These are phyloP conservation scores for Sericinus montela DNA, from an alignment of 2,888 invertebrate genomes.

Conservation along the genomic window DNA sequence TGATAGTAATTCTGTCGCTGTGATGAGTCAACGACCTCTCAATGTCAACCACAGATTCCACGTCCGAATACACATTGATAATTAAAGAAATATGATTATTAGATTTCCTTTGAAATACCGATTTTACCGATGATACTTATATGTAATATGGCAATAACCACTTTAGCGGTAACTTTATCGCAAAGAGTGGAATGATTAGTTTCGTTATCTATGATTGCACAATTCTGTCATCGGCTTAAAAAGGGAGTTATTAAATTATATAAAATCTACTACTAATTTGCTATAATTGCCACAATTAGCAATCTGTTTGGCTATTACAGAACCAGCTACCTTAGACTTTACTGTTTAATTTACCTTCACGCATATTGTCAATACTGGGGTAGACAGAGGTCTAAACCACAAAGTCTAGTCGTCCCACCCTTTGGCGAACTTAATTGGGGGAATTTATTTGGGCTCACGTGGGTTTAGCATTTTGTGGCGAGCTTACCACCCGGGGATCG, in stretches of 20 bases:
- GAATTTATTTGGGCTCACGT: too few species aligned
- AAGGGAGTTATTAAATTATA: conserved; percentile 6
- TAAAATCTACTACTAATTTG: conserved; percentile 5
- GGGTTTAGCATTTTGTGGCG: too few species aligned
- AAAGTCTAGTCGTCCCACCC: too few species aligned
- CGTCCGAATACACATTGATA: conserved; percentile 47
- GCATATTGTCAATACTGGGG: too few species aligned
- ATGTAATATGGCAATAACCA: conserved; percentile 36
- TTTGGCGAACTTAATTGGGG: too few species aligned
- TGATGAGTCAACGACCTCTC: conserved; percentile 68
- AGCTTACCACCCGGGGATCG: too few species aligned
- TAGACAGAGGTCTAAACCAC: too few species aligned
- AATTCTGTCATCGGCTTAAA: conserved; percentile 14
- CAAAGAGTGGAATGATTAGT: conserved; percentile 10
- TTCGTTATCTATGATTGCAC: conserved; percentile 12
- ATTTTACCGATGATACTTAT: conserved; percentile 38
- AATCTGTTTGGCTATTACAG: too few species aligned
- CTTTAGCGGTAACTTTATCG: conserved; percentile 34
- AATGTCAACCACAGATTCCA: conserved; percentile 61
- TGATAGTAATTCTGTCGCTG: conserved; percentile 40
- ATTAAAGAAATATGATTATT: conserved; percentile 47
- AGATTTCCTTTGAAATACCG: conserved; percentile 39
- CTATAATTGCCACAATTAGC: too few species aligned
- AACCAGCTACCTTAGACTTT: too few species aligned
- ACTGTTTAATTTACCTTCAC: too few species aligned